Conservation (phyloP, 1,140 invertebrate genomes). For the Ceratoteleas bidentatus region DNA sequence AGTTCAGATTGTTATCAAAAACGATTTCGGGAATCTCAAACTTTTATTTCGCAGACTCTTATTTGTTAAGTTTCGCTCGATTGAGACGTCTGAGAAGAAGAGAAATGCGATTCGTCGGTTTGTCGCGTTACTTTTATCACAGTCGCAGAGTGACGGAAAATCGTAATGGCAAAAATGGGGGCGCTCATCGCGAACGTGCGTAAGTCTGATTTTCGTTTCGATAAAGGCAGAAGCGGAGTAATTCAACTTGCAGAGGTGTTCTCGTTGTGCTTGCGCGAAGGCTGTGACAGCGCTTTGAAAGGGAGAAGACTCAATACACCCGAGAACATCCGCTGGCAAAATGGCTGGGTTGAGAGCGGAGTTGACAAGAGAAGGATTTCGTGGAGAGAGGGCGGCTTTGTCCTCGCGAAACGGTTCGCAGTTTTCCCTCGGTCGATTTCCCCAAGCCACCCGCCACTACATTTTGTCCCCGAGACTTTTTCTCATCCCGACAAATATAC, state of each 20-base stretch:
- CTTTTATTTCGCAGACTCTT: too few species aligned
- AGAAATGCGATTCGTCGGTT: not conserved
- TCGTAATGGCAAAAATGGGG: not conserved
- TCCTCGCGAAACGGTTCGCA: constrained; percentile 71
- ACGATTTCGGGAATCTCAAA: too few species aligned
- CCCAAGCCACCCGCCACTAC: constrained; percentile 58
- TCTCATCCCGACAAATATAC: constrained; percentile 15
- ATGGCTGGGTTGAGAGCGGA: constrained; percentile 51
- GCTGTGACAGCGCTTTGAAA: constrained; percentile 45
- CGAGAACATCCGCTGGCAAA: constrained; percentile 69
- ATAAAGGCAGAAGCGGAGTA: constrained; percentile 21
- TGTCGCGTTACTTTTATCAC: not conserved
- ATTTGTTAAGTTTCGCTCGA: too few species aligned
- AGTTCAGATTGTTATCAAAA: not conserved
- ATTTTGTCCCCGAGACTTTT: constrained; percentile 64
- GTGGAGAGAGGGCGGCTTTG: constrained; percentile 66
- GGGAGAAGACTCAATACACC: constrained; percentile 64
- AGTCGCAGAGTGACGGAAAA: not conserved
- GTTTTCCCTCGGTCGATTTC: constrained; percentile 73
- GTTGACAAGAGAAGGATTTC: constrained; percentile 62
- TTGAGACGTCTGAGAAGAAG: not conserved
- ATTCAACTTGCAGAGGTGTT: constrained; percentile 51
- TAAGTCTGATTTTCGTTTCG: constrained; percentile 27
- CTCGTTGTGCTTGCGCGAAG: constrained; percentile 50
- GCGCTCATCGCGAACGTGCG: not conserved